phyloP scores from a whole-genome alignment of 2,797 vertebrate species.

The Rhadinocentrus ornatus region DNA sequence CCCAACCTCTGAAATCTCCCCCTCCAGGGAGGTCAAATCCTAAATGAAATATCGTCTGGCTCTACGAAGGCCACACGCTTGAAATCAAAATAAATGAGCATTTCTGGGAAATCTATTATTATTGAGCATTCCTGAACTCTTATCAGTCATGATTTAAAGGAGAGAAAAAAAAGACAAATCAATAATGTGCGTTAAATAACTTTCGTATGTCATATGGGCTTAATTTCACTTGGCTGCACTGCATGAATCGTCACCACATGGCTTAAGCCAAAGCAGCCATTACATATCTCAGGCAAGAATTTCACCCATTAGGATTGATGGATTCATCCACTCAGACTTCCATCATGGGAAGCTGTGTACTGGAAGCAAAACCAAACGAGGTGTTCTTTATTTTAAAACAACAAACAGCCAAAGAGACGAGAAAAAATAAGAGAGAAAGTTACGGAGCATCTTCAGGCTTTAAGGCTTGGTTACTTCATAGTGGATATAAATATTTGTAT shows the following conservation, averaged over 20 bases:
- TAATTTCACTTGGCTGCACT: conserved; percentile 39
- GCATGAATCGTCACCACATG: conserved; percentile 23
- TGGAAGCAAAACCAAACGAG: conserved; percentile 27
- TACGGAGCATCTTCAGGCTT: conserved; percentile 26
- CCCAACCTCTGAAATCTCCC: neutral
- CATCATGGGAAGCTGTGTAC: conserved; percentile 18
- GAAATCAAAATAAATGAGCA: conserved; percentile 2
- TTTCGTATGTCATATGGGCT: conserved; percentile 38
- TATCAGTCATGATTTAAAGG: conserved; percentile 18
- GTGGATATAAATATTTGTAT: conserved; percentile 52
- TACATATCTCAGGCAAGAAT: conserved; percentile 44
- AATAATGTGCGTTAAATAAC: conserved; percentile 23
- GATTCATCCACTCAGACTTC: conserved; percentile 29
- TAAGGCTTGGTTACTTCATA: conserved; percentile 21
- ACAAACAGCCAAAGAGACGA: neutral
- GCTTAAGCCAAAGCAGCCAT: conserved; percentile 35
- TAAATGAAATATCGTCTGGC: conserved; percentile 17
- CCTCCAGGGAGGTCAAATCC: neutral
- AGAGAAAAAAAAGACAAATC: neutral
- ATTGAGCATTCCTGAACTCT: conserved; percentile 20
- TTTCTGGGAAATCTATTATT: conserved; percentile 17
- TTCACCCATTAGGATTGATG: conserved; percentile 29
- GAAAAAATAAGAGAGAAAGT: conserved; percentile 13
- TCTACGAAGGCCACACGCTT: neutral
- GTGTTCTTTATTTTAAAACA: conserved; percentile 15